Percentiles rank a stretch among this genome's conserved stretches.
Conservation (phyloP, 2,113 vertebrate species). For the Condylura cristata region DNA sequence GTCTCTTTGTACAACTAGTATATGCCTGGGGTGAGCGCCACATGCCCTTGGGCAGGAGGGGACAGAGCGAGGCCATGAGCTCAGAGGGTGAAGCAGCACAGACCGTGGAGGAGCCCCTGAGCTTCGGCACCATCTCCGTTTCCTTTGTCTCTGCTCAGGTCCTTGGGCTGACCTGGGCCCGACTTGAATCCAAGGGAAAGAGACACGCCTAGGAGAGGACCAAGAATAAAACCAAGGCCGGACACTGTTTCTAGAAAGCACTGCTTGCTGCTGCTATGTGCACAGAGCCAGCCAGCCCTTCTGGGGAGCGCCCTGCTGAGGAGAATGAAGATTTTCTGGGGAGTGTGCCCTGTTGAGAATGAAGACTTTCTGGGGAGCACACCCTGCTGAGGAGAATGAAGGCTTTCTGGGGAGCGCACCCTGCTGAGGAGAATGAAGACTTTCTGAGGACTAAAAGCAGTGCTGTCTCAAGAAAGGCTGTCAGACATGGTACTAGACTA, state of each 20-base stretch:
- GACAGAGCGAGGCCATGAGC: neutral
- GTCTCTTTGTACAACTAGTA: neutral
- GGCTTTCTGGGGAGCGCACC: neutral
- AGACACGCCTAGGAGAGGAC: neutral
- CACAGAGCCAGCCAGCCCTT: neutral
- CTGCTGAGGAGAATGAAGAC: neutral
- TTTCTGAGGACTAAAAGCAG: neutral
- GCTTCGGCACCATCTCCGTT: neutral
- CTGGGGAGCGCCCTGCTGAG: too few relatives aligned
- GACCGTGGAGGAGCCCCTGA: neutral
- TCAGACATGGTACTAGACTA: neutral
- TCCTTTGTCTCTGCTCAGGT: neutral
- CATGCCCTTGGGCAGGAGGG: neutral
- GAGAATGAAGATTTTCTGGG: too few relatives aligned
- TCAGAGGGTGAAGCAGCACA: neutral
- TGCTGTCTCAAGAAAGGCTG: neutral
- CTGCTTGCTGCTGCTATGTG: neutral
- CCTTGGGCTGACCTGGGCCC: neutral
- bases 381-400: too few relatives aligned
- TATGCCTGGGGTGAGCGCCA: neutral
- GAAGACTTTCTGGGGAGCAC: too few relatives aligned
- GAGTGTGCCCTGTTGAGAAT: too few relatives aligned
- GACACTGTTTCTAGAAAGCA: neutral
- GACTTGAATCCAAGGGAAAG: neutral
- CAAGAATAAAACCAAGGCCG: neutral